Evolutionary conservation across 2,113 vertebrate species (phyloP), one percentile per base, ranked within the genome.

Genomic region (Trichomycterus rosablanca): DNA sequence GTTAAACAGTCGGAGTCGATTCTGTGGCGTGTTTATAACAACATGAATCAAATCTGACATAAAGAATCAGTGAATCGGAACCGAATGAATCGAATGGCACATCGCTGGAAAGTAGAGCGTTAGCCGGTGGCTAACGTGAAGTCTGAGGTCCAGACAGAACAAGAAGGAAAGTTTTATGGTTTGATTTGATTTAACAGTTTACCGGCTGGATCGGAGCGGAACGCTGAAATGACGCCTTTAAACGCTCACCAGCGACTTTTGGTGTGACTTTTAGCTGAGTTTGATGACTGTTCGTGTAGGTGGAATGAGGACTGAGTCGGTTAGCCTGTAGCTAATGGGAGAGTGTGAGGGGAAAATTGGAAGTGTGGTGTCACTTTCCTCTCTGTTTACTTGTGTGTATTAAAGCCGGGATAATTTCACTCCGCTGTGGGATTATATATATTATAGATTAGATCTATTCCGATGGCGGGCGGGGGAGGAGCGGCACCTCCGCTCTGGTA

Each of bases 401-500:
- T 14, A 40, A 40, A 1, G 6, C 12, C 26, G 26, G 26, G 7
- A 4, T 30, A 4, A 30, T n/a, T n/a, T 4, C 14, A 3, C 37
- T 40, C 37, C 37, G 11, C n/a, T n/a, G 37, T 40, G 37, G 37
- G 37, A 40, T 40, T n/a, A n/a, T n/a, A n/a, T n/a, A n/a, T n/a
- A n/a, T n/a, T n/a, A n/a, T n/a, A n/a, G n/a, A n/a, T 40, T 40
- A 11, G 11, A n/a, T 78, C 59, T 76, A 70, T 75, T 67, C 76
- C 80, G 75, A 92, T 89, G 87, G 85, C 90, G 44, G 82, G 83
- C 50, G 81, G 86, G 16, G 82, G 86, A 72, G 83, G 83, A 57
- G 78, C 79, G 76, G 81, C 81, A 9, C 87, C 84, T 48, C 88
- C 88, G 56, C 82, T 86, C 67, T 94, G 93, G 93, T 95, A 94